Percentiles rank a stretch among this genome's conserved stretches.
These are phyloP conservation scores for Cecropterus lyciades DNA, from an alignment of 1,140 invertebrate genomes.

Conservation along the genomic window DNA sequence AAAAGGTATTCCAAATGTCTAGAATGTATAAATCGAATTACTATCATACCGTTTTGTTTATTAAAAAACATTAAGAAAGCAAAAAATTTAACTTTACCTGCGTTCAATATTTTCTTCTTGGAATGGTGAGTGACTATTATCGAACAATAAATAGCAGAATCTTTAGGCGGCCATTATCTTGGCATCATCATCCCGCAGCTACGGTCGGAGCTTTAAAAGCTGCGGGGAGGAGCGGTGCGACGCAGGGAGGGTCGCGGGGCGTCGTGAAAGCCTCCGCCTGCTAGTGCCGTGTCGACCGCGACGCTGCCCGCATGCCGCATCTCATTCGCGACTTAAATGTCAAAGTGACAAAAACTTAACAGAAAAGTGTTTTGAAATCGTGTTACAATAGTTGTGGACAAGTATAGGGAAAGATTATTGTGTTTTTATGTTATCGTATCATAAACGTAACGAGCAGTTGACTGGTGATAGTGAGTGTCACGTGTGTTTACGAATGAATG, in stretches of 20 bases:
- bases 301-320: slow-evolving; percentile 63
- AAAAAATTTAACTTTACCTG: too few relatives aligned
- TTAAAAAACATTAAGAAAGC: too few relatives aligned
- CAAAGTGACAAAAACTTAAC: slow-evolving; percentile 64
- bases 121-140: slow-evolving; percentile 35
- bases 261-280: slow-evolving; percentile 75
- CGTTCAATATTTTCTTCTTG: not conserved
- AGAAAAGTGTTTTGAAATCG: slow-evolving; percentile 60
- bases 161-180: slow-evolving; percentile 79
- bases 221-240: slow-evolving; percentile 58
- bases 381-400: slow-evolving; percentile 44
- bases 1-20: too few relatives aligned
- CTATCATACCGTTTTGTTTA: too few relatives aligned
- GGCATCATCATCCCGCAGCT: slow-evolving; percentile 75
- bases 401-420: slow-evolving; percentile 41
- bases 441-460: slow-evolving; percentile 25
- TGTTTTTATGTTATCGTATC: slow-evolving; percentile 38
- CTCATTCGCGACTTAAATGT: slow-evolving; percentile 41
- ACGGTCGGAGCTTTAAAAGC: slow-evolving; percentile 70
- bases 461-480: slow-evolving; percentile 75
- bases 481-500: slow-evolving; percentile 81
- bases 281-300: slow-evolving; percentile 72
- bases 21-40: too few relatives aligned
- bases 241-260: slow-evolving; percentile 67
- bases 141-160: slow-evolving; percentile 80